phyloP scores from a whole-genome alignment of 2,797 vertebrate species.

The Pipistrellus nathusii region DNA sequence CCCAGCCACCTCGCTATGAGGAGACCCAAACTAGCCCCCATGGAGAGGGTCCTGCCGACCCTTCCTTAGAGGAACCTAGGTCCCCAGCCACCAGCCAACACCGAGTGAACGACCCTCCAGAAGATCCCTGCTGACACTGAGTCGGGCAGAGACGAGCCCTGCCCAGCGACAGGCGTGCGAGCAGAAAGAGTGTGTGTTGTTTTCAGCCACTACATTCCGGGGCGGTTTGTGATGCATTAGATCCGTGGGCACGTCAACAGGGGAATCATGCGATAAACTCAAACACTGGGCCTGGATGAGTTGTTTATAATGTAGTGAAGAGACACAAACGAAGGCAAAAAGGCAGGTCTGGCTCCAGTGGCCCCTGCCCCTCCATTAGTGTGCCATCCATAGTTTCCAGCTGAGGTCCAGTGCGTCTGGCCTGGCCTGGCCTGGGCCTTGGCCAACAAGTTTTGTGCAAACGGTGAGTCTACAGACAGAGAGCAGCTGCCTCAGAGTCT shows the following conservation, averaged over 20 bases:
- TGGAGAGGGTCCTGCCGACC: background rate
- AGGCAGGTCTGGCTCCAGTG: background rate
- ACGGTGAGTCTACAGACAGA: background rate
- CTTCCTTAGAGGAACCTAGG: background rate
- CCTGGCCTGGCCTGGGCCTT: slow-evolving; percentile 13
- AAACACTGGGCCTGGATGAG: background rate
- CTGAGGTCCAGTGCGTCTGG: background rate
- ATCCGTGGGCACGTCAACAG: background rate
- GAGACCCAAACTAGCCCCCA: background rate
- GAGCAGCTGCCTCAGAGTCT: background rate
- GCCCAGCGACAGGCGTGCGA: background rate
- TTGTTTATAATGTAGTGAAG: slow-evolving; percentile 56
- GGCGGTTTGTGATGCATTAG: background rate
- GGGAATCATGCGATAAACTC: background rate
- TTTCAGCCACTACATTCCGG: background rate
- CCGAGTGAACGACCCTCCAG: background rate
- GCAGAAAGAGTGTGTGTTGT: background rate
- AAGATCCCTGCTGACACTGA: background rate
- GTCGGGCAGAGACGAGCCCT: background rate
- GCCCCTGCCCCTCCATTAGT: background rate
- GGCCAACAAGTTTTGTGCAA: slow-evolving; percentile 41
- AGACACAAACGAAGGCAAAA: background rate
- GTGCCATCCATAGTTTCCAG: background rate
- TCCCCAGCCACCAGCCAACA: background rate
- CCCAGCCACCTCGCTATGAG: background rate